A percentile compares a stretch with the other conserved stretches of the same genome.
These are phyloP conservation scores for Epinephelus coioides DNA, from an alignment of 2,797 vertebrate genomes.

Conservation along the genomic window DNA sequence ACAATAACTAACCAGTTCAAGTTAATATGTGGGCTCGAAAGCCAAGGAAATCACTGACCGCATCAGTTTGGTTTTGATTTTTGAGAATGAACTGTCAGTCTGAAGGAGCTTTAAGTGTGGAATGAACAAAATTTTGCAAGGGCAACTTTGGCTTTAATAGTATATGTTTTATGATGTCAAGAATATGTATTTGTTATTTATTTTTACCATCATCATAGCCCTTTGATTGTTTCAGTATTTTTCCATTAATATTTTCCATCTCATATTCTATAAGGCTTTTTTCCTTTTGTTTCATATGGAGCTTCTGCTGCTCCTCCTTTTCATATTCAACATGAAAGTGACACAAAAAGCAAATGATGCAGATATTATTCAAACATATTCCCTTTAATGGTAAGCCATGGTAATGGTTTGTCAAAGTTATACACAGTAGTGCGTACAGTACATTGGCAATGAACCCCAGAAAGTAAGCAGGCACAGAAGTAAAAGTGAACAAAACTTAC, in stretches of 20 bases:
- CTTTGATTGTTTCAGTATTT: neutral
- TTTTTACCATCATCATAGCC: neutral
- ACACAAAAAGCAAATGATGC: neutral
- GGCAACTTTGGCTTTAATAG: neutral
- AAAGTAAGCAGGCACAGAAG: neutral
- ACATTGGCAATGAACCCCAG: constrained; percentile 7
- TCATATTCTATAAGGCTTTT: neutral
- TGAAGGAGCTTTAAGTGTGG: neutral
- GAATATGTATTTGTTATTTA: no score
- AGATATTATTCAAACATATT: constrained; percentile 55
- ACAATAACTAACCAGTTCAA: neutral
- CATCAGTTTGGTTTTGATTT: no score
- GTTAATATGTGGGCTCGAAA: neutral
- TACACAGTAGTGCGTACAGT: constrained; percentile 13
- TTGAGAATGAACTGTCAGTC: neutral
- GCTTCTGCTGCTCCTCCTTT: neutral
- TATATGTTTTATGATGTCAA: neutral
- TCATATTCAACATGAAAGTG: neutral
- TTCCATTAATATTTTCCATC: neutral
- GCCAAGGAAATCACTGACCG: neutral
- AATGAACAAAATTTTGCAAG: no score
- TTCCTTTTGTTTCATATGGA: neutral
- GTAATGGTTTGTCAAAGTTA: constrained; percentile 28
- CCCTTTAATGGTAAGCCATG: constrained; percentile 48
- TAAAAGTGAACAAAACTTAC: neutral